These are phyloP conservation scores for Camptogramma bilineatum DNA, from an alignment of 2,888 invertebrate species.

Conservation along the genomic window DNA sequence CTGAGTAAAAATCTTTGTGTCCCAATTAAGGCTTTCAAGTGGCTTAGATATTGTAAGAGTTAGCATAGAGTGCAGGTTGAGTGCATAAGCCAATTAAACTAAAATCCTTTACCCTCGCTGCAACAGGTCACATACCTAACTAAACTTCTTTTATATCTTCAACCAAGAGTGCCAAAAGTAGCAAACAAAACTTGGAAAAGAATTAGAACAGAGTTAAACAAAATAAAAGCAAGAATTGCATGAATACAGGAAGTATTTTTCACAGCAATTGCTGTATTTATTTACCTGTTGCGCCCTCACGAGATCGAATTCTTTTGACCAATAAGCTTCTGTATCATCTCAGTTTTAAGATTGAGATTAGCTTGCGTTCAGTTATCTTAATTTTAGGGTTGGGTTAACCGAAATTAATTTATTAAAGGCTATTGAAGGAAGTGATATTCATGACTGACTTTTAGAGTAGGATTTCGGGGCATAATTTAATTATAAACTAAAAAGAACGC, in stretches of 20 bases:
- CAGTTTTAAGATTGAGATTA: slow-evolving; percentile 37
- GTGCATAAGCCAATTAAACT: not conserved
- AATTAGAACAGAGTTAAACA: not conserved
- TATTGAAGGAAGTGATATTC: slow-evolving; percentile 37
- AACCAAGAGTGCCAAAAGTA: too few relatives aligned
- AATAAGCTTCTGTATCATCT: slow-evolving; percentile 1
- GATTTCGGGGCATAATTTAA: slow-evolving; percentile 26
- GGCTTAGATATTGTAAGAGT: too few relatives aligned
- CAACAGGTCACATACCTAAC: too few relatives aligned
- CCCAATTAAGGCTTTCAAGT: too few relatives aligned
- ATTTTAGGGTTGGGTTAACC: slow-evolving; percentile 61
- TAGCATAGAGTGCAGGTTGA: not conserved
- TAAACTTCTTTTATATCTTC: too few relatives aligned
- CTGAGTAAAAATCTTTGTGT: too few relatives aligned
- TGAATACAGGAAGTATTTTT: not conserved
- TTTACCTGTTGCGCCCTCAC: slow-evolving; percentile 12
- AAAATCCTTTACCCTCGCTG: too few relatives aligned
- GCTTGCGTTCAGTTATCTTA: slow-evolving; percentile 43
- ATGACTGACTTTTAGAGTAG: slow-evolving; percentile 46
- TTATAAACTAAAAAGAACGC: not conserved
- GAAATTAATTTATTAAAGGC: slow-evolving; percentile 55
- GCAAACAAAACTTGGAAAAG: not conserved
- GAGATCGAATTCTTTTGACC: not conserved
- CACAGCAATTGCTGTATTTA: slow-evolving; percentile 7
- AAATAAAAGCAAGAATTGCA: not conserved